phyloP scores from a whole-genome alignment of 2,113 vertebrate species.

The Cepphus grylle region DNA sequence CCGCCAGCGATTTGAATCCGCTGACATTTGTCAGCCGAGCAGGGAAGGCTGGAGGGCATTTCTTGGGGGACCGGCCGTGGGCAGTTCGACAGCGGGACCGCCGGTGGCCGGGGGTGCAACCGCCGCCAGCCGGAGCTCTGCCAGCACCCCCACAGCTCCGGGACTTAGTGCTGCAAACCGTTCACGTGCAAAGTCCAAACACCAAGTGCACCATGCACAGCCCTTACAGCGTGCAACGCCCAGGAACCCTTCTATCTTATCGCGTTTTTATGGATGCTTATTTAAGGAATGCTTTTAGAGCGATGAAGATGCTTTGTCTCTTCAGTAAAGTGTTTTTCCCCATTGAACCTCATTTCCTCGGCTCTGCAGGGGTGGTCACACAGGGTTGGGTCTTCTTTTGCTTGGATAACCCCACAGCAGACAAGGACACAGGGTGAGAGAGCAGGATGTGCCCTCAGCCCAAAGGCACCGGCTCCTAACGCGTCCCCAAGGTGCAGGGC shows the following conservation, averaged over 20 bases:
- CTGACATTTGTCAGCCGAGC: not conserved
- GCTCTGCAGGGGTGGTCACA: not conserved
- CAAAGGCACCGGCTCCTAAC: not conserved
- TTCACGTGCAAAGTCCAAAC: not conserved
- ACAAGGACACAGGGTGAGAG: not conserved
- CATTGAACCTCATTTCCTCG: not conserved
- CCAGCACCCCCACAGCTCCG: fast-evolving
- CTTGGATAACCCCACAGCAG: not conserved
- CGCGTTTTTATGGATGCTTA: not conserved
- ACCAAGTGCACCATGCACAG: fast-evolving
- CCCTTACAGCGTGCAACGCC: fast-evolving
- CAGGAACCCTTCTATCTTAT: not conserved
- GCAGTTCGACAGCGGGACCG: not conserved
- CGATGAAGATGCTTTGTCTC: fast-evolving
- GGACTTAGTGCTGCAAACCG: not conserved
- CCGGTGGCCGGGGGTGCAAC: not conserved
- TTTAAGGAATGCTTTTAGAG: not conserved
- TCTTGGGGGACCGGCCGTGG: fast-evolving
- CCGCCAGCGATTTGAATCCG: not conserved
- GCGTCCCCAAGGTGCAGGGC: fast-evolving
- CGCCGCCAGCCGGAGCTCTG: fast-evolving
- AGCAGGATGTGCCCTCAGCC: not conserved
- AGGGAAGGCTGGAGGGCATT: not conserved
- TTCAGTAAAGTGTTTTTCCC: not conserved
- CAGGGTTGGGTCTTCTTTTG: not conserved